Percentiles rank a stretch among this genome's conserved stretches.
phyloP scores from a whole-genome alignment of 2,113 vertebrate species.

The Ahaetulla prasina region DNA sequence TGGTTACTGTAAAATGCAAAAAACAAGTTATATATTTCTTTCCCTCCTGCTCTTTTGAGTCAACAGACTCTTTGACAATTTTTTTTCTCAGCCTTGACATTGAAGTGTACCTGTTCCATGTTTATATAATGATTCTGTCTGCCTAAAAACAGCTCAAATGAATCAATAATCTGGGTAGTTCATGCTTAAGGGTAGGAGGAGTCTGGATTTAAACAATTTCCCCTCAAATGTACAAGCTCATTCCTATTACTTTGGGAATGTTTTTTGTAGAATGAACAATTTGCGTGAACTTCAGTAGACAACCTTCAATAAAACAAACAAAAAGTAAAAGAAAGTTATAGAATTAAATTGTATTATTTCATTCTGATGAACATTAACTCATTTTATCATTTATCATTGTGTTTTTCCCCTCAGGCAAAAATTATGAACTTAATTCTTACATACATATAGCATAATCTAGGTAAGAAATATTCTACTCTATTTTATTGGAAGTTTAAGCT shows the following conservation, averaged over 20 bases:
- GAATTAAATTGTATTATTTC: slow-evolving; percentile 63
- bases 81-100: not conserved
- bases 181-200: not conserved
- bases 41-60: not conserved
- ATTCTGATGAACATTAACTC: slow-evolving; percentile 42
- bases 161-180: not conserved
- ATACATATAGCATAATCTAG: not conserved
- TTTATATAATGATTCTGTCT: not conserved
- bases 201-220: not conserved
- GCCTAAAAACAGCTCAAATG: not conserved
- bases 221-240: not conserved
- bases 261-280: not conserved
- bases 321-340: slow-evolving; percentile 23
- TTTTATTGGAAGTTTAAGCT: not conserved
- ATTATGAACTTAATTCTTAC: not conserved
- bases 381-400: slow-evolving; percentile 47
- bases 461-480: not conserved
- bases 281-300: not conserved
- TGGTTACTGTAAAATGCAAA: not conserved
- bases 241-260: not conserved
- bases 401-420: slow-evolving; percentile 28
- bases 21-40: not conserved
- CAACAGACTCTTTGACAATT: not conserved
- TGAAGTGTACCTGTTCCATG: not conserved
- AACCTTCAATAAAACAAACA: slow-evolving; percentile 26